Evolutionary conservation across 2,797 vertebrate species (phyloP).

Genomic region (Pangasius krempfi): DNA sequence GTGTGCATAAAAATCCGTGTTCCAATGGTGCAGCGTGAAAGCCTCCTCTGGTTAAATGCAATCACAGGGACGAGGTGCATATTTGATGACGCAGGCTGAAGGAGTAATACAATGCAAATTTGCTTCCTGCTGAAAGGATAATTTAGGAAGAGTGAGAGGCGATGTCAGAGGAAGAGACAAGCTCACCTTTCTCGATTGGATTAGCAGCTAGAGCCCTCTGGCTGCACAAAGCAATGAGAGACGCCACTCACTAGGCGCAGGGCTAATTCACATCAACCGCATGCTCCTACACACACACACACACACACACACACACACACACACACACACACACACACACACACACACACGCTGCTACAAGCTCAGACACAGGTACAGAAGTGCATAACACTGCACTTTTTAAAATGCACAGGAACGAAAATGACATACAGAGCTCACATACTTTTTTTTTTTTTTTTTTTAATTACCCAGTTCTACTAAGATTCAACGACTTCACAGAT

Average conservation of each 20-base stretch:
- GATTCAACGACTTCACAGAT: slow-evolving; percentile 9
- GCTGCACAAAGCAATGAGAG: slow-evolving; percentile 48
- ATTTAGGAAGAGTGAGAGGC: slow-evolving; percentile 59
- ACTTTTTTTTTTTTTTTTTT: not conserved
- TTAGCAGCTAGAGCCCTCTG: slow-evolving; percentile 57
- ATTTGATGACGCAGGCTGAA: slow-evolving; percentile 50
- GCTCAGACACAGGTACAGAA: slow-evolving; percentile 24
- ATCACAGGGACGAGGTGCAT: slow-evolving; percentile 33
- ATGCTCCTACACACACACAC: slow-evolving; percentile 13
- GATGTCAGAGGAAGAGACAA: slow-evolving; percentile 60
- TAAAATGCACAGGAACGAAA: slow-evolving; percentile 22
- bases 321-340: slow-evolving; percentile 34
- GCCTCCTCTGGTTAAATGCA: slow-evolving; percentile 44
- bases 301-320: slow-evolving; percentile 44
- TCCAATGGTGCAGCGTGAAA: not conserved
- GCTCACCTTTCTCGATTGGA: slow-evolving; percentile 62
- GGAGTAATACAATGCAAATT: slow-evolving; percentile 62
- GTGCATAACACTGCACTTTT: slow-evolving; percentile 37
- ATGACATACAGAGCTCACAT: slow-evolving; percentile 26
- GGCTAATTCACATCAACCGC: slow-evolving; percentile 37
- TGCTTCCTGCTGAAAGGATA: slow-evolving; percentile 58
- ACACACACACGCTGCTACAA: slow-evolving; percentile 18
- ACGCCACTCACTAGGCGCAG: slow-evolving; percentile 43
- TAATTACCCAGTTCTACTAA: slow-evolving; percentile 10
- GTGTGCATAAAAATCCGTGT: not conserved